A percentile compares a stretch with the other conserved stretches of the same genome.
Evolutionary conservation across 2,797 vertebrate species (phyloP).

Genomic region (Picus viridis): DNA sequence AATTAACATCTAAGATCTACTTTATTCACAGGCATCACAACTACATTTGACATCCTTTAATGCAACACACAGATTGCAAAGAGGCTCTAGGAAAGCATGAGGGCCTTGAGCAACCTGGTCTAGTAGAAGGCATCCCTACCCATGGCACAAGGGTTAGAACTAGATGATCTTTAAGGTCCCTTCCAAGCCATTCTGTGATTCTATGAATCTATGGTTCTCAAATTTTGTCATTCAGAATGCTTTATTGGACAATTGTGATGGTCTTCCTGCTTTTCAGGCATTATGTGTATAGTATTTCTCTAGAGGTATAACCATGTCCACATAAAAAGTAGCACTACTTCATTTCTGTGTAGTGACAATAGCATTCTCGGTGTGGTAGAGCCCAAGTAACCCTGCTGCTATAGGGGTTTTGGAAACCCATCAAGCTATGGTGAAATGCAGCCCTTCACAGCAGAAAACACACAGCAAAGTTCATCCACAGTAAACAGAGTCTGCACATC

Average conservation of each 20-base stretch:
- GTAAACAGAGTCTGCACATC: background rate
- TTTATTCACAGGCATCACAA: conserved; percentile 6
- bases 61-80: background rate
- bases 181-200: too few species aligned
- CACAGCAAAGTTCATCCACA: background rate
- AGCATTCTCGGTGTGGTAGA: background rate
- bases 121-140: too few species aligned
- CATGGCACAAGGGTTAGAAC: too few species aligned
- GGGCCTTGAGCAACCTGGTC: too few species aligned
- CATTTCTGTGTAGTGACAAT: background rate
- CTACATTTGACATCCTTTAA: background rate
- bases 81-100: background rate
- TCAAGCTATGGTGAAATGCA: background rate
- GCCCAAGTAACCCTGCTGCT: background rate
- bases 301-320: background rate
- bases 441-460: background rate
- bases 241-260: background rate
- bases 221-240: background rate
- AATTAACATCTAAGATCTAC: background rate
- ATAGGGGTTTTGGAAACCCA: background rate
- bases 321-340: background rate
- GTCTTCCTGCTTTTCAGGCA: background rate
- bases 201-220: too few species aligned
- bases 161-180: too few species aligned
- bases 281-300: background rate